A percentile compares a stretch with the other conserved stretches of the same genome.
Evolutionary conservation across 2,888 invertebrate genomes (phyloP).

Genomic region (Marasmarcha lunaedactyla): DNA sequence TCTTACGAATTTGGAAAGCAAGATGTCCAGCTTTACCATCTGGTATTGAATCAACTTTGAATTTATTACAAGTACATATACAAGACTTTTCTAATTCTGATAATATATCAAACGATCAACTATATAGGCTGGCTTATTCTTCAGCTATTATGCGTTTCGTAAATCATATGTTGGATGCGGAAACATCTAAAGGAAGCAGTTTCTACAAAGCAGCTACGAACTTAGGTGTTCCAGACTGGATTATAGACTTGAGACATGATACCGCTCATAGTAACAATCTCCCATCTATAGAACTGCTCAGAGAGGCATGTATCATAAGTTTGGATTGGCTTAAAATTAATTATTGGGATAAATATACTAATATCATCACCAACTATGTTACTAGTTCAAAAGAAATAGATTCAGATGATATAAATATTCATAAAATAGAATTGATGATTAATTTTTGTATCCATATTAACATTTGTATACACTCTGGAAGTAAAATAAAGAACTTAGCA

Average conservation of each 20-base stretch:
- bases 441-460: slow-evolving; percentile 47
- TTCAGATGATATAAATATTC: slow-evolving; percentile 22
- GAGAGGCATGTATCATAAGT: slow-evolving; percentile 72
- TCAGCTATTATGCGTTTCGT: slow-evolving; percentile 75
- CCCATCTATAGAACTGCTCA: slow-evolving; percentile 73
- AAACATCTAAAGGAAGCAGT: slow-evolving; percentile 60
- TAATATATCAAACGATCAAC: slow-evolving; percentile 37
- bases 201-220: slow-evolving; percentile 71
- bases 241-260: slow-evolving; percentile 82
- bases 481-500: slow-evolving; percentile 42
- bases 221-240: slow-evolving; percentile 82
- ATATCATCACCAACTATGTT: slow-evolving; percentile 52
- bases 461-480: slow-evolving; percentile 41
- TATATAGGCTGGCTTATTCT: slow-evolving; percentile 71
- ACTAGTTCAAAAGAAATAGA: slow-evolving; percentile 26
- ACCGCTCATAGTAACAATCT: slow-evolving; percentile 79
- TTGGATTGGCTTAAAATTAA: slow-evolving; percentile 76
- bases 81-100: slow-evolving; percentile 32
- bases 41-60: slow-evolving; percentile 73
- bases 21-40: slow-evolving; percentile 67
- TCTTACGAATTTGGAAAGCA: slow-evolving; percentile 69
- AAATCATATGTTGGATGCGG: slow-evolving; percentile 72
- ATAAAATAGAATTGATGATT: slow-evolving; percentile 36
- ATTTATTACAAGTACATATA: slow-evolving; percentile 63
- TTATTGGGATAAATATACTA: slow-evolving; percentile 74